A percentile compares a stretch with the other conserved stretches of the same genome.
Evolutionary conservation across 2,797 vertebrate genomes (phyloP).

Genomic region (Coregonus suidteri): DNA sequence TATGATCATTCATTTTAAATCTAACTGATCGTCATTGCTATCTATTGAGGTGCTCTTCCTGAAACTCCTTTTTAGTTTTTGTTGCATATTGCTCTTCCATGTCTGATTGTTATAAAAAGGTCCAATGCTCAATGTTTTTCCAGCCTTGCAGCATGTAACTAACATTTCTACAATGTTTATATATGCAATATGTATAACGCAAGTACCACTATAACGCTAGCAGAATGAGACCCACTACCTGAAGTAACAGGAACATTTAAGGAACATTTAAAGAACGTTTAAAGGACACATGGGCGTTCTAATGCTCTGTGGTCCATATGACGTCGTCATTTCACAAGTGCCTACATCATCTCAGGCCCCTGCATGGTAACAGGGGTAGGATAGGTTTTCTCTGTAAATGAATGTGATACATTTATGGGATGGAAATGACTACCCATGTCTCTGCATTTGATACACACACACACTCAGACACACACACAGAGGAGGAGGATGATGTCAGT

Average conservation of each 20-base stretch:
- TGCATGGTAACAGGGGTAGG: not conserved
- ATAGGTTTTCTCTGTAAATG: not conserved
- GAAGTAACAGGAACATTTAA: not conserved
- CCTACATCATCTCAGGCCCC: conserved; percentile 41
- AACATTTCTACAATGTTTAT: conserved; percentile 40
- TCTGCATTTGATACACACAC: not conserved
- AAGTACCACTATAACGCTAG: conserved; percentile 32
- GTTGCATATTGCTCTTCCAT: conserved; percentile 16
- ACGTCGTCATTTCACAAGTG: conserved; percentile 63
- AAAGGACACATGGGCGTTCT: conserved; percentile 27
- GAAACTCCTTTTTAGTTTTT: conserved; percentile 19
- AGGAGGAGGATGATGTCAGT: conserved; percentile 32
- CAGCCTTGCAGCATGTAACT: conserved; percentile 34
- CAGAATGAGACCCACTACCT: conserved; percentile 22
- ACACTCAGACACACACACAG: conserved; percentile 17
- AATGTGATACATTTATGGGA: not conserved
- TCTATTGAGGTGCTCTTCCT: conserved; percentile 16
- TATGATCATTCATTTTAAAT: conserved; percentile 61
- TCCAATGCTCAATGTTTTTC: not conserved
- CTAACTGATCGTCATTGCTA: conserved; percentile 40
- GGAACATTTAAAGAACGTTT: not conserved
- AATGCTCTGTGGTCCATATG: conserved; percentile 16
- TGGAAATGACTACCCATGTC: not conserved
- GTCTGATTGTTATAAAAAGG: conserved; percentile 36
- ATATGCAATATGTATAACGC: conserved; percentile 22